Evolutionary conservation across 2,113 vertebrate genomes (phyloP), one percentile per base, ranked within the genome.

Genomic region (Cairina moschata): DNA sequence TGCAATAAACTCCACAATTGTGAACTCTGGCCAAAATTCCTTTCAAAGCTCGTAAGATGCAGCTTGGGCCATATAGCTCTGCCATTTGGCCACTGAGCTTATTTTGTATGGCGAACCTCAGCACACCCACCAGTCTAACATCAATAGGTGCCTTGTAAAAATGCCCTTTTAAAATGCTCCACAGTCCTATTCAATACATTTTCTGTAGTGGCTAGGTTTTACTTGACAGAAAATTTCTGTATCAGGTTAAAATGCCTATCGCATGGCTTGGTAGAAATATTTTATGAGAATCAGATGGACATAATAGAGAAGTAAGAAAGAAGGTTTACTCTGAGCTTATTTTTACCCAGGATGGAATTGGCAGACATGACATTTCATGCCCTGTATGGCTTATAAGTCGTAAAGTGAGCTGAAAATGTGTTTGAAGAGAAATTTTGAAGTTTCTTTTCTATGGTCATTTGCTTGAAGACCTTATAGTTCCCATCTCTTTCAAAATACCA

Each of bases 21-120:
- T 32, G 62, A 95, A 89, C 86, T 59, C 71, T 62, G 44, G 92
- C 88, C 96, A 95, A 85, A 76, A 91, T 15, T 75, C 62, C 28
- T 58, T 73, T 71, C 66, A 63, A 76, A 95, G 80, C 36, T 88
- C 9, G 0, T 31, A 69, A 81, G 71, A 91, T 29, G 55, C 6
- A 87, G 34, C 50, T 82, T 66, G 74, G 54, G 48, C 31, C 60
- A 66, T 69, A 91, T 4, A 62, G 22, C 48, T 59, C 74, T 93
- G 71, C 46, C 81, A 91, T 89, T 96, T 96, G 84, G 86, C 86
- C 36, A 69, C n/a, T 3, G 29, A 73, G 11, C 74, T 93, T 85
- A 54, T 63, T 83, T 91, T 69, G 58, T 84, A 11, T 59, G 62
- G 75, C 76, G 66, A 92, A 40, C 44, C 81, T 84, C 67, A 6